These are phyloP conservation scores for Gymnoscopelus braueri DNA, from an alignment of 2,797 vertebrate species.

Conservation along the genomic window DNA sequence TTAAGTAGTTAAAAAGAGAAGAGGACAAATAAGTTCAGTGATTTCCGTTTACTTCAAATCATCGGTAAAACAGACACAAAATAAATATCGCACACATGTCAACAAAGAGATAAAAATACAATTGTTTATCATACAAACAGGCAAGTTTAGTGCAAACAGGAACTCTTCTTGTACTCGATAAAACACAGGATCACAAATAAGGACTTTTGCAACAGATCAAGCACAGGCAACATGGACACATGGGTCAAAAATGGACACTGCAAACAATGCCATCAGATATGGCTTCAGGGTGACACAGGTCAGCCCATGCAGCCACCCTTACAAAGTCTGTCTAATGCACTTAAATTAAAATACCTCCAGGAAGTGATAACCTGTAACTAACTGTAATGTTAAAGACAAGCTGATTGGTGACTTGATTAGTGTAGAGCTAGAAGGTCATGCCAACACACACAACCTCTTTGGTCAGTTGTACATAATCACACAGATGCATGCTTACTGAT, in stretches of 20 bases:
- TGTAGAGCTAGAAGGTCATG: constrained; percentile 58
- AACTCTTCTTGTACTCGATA: constrained; percentile 39
- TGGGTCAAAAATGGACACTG: constrained; percentile 50
- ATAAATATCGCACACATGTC: constrained; percentile 73
- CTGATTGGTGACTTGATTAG: constrained; percentile 38
- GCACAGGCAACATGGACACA: constrained; percentile 57
- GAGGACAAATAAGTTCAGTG: constrained; percentile 1
- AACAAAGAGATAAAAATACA: constrained; percentile 75
- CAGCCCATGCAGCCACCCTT: constrained; percentile 12
- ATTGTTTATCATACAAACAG: constrained; percentile 77
- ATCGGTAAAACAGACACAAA: constrained; percentile 72
- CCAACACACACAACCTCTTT: constrained; percentile 58
- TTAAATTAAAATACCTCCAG: constrained; percentile 38
- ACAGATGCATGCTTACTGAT: constrained; percentile 75
- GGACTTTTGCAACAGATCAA: constrained; percentile 58
- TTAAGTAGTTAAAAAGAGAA: too few relatives aligned
- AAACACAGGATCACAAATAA: constrained; percentile 62
- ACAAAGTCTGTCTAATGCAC: constrained; percentile 50
- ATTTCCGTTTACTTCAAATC: constrained; percentile 72
- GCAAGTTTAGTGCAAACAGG: constrained; percentile 80
- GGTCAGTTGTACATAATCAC: constrained; percentile 56
- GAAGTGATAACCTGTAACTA: constrained; percentile 17
- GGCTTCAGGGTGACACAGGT: constrained; percentile 15
- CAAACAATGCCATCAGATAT: constrained; percentile 56
- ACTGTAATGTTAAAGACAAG: constrained; percentile 29